These are phyloP conservation scores for Zaprionus camerounensis DNA, from an alignment of 1,140 invertebrate species.

Conservation along the genomic window DNA sequence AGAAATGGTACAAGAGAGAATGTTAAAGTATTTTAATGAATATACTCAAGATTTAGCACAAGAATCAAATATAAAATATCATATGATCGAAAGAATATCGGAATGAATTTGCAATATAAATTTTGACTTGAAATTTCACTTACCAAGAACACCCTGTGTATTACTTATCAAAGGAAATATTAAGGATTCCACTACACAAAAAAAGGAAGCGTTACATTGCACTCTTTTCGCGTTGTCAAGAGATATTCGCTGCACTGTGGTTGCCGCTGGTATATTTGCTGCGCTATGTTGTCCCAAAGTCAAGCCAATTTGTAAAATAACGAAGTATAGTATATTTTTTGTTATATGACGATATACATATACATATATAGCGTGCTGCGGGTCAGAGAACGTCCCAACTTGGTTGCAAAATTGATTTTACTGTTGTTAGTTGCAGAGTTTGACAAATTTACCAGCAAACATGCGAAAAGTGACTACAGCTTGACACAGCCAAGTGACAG, in stretches of 20 bases:
- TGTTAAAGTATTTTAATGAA: background rate
- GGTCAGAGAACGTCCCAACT: conserved; percentile 56
- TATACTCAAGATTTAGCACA: no score
- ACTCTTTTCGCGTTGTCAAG: conserved; percentile 61
- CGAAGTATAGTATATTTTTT: conserved; percentile 15
- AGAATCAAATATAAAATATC: background rate
- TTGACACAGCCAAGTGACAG: conserved; percentile 36
- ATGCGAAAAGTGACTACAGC: conserved; percentile 63
- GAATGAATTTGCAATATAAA: no score
- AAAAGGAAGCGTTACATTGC: conserved; percentile 19
- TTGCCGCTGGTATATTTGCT: conserved; percentile 52
- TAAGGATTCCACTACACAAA: conserved; percentile 8
- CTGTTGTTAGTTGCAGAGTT: conserved; percentile 66
- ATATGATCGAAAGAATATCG: background rate
- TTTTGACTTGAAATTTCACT: background rate
- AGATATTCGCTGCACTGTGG: conserved; percentile 34
- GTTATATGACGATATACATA: conserved; percentile 56
- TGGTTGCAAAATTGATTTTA: conserved; percentile 74
- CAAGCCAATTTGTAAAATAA: conserved; percentile 79
- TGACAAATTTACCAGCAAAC: conserved; percentile 69
- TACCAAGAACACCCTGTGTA: conserved; percentile 17
- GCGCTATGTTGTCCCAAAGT: conserved; percentile 36
- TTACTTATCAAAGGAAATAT: background rate
- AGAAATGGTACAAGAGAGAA: background rate
- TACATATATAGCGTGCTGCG: conserved; percentile 58